A percentile compares a stretch with the other conserved stretches of the same genome.
Evolutionary conservation across 2,888 invertebrate species (phyloP).

Genomic region (Nycteola revayana): DNA sequence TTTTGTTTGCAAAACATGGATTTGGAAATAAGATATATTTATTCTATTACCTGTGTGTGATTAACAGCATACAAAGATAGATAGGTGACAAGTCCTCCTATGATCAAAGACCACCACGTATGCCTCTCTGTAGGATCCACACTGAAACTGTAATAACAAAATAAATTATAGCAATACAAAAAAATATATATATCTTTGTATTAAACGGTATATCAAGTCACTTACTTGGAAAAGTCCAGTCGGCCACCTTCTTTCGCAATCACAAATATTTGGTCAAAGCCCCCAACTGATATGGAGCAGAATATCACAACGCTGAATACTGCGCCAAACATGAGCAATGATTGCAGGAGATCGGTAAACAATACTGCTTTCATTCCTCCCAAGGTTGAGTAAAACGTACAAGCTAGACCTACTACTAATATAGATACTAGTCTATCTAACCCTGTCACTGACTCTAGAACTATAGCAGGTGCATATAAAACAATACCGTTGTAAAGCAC

Average conservation of each 20-base stretch:
- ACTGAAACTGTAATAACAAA: conserved; percentile 82
- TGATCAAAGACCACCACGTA: conserved; percentile 90
- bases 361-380: conserved; percentile 96
- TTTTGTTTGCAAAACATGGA: no score
- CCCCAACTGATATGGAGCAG: conserved; percentile 86
- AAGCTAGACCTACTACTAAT: conserved; percentile 87
- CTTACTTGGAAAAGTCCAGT: conserved; percentile 86
- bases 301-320: conserved; percentile 90
- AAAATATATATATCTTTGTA: no score
- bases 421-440: conserved; percentile 87
- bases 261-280: conserved; percentile 86
- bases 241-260: conserved; percentile 87
- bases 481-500: conserved; percentile 95
- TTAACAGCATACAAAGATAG: conserved; percentile 93
- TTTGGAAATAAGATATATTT: no score
- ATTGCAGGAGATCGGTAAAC: conserved; percentile 93
- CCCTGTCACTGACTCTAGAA: conserved; percentile 93
- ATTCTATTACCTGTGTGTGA: conserved; percentile 89
- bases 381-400: conserved; percentile 93
- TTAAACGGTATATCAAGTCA: conserved; percentile 2
- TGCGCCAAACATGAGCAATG: conserved; percentile 91
- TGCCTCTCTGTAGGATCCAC: conserved; percentile 91
- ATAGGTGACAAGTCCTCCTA: conserved; percentile 92
- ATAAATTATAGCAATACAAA: no score
- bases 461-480: conserved; percentile 95